phyloP scores from a whole-genome alignment of 2,113 vertebrate species.

The Pygoscelis adeliae region DNA sequence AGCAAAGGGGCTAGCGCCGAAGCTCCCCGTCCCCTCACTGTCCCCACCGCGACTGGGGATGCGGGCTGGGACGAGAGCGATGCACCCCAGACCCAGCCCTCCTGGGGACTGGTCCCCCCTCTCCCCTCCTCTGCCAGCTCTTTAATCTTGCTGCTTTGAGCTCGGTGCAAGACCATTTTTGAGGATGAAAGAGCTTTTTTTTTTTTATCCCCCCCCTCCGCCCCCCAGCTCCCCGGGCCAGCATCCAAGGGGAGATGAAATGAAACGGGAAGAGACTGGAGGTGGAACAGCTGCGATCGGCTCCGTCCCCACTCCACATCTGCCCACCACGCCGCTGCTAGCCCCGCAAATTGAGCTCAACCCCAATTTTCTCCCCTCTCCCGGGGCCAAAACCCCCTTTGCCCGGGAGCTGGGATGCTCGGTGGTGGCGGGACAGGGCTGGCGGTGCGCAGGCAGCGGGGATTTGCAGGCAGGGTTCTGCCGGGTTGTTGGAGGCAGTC shows the following conservation, averaged over 20 bases:
- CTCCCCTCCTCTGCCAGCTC: neutral
- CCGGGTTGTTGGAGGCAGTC: neutral
- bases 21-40: accelerated
- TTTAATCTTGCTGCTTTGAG: neutral
- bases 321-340: neutral
- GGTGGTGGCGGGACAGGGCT: neutral
- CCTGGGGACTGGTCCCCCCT: neutral
- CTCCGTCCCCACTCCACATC: neutral
- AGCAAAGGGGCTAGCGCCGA: accelerated
- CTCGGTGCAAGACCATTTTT: neutral
- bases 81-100: neutral
- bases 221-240: neutral
- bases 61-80: accelerated
- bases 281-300: constrained; percentile 34
- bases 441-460: neutral
- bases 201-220: neutral
- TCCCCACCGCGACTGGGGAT: accelerated
- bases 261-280: constrained; percentile 47
- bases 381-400: neutral
- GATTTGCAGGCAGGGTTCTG: neutral
- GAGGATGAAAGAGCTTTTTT: constrained; percentile 44
- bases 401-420: neutral
- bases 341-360: neutral
- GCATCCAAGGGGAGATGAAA: constrained; percentile 52
- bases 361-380: neutral